Evolutionary conservation across 2,888 invertebrate genomes (phyloP).

Genomic region (Abrostola triplasia): DNA sequence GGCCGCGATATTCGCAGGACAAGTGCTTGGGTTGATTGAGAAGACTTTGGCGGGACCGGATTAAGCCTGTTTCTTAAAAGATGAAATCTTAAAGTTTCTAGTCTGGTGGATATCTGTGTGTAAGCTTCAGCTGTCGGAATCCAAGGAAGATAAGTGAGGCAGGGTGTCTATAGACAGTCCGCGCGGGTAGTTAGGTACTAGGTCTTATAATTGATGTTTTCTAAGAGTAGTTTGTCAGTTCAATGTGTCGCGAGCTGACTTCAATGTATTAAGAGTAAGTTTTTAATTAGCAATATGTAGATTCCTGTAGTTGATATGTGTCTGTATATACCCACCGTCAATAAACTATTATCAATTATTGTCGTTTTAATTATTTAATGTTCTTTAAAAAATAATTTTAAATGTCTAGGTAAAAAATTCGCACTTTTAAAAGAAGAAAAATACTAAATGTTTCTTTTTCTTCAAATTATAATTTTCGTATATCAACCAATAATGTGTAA

Average conservation of each 20-base stretch:
- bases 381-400: no score
- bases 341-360: constrained; percentile 43
- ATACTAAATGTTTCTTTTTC: no score
- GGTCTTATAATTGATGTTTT: constrained; percentile 4
- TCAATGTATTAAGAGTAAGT: constrained; percentile 26
- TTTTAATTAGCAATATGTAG: constrained; percentile 33
- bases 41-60: constrained; percentile 67
- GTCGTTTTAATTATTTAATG: constrained; percentile 28
- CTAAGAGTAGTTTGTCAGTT: constrained; percentile 15
- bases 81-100: no score
- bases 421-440: no score
- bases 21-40: constrained; percentile 89
- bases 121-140: no score
- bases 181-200: background rate
- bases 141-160: no score
- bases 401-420: no score
- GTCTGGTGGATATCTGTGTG: no score
- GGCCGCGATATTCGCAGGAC: constrained; percentile 89
- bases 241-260: constrained; percentile 14
- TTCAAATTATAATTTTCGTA: no score
- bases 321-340: constrained; percentile 55
- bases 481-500: no score
- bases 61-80: constrained; percentile 6
- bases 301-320: constrained; percentile 34
- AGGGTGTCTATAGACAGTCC: background rate